Evolutionary conservation across 2,113 vertebrate genomes (phyloP), one percentile per base, ranked within the genome.

Genomic region (Pelusios castaneus): DNA sequence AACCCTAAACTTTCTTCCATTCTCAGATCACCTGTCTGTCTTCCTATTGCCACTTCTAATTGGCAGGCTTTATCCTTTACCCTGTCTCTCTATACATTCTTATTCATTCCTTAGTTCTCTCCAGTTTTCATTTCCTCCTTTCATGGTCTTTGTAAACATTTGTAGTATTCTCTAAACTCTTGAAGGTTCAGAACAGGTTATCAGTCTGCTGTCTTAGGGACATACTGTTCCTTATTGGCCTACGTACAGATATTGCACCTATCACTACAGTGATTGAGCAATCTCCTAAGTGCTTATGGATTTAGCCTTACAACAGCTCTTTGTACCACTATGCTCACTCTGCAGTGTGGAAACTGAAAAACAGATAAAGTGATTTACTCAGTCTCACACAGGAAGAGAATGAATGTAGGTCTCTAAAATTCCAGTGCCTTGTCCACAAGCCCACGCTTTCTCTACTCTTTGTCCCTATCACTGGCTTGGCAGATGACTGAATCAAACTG

Each of bases 391-490:
- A 88, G 84, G 87, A 94, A 89, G 77, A 76, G 88, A 82, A 88
- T 80, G 67, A 73, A 41, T 8, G 3, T 19, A 73, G 34, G 38
- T 41, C 67, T 73, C 21, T 38, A 25, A 75, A 43, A 84, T 29
- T 29, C 17, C 8, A 60, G n/a, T 8, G 24, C 17, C 92, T 52
- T 43, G 43, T 51, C 22, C 82, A 83, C 87, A 73, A 34, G 34
- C 89, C 24, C 10, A 49, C 31, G 73, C 84, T 27, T 1, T 5
- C 29, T 12, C 16, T 14, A 1, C 56, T 24, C 54, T 51, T n/a
- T 38, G 24, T 78, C 94, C 51, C 24, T 92, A 43, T 88, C 92
- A 91, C 82, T 96, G 63, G 43, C 31, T 90, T 89, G 34, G 43
- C 89, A 60, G 81, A 77, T 92, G 78, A 22, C 38, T 76, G 25